These are phyloP conservation scores for Danaus melanippus DNA, from an alignment of 1,140 invertebrate species.

Conservation along the genomic window DNA sequence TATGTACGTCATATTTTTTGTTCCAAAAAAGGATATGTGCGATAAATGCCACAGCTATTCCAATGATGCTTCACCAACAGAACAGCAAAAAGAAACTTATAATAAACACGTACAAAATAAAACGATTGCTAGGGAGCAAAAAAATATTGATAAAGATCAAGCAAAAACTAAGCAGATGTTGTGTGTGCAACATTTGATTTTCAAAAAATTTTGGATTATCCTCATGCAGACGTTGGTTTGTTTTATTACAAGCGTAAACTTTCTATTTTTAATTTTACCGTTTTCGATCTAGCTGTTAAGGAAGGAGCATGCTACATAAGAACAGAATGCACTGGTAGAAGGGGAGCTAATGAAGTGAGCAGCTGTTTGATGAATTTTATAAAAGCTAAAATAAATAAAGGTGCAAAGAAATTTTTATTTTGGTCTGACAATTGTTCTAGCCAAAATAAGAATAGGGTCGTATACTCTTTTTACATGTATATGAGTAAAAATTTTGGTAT, in stretches of 20 bases:
- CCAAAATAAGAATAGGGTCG: conserved; percentile 42
- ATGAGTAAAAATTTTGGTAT: conserved; percentile 18
- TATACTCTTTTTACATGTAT: conserved; percentile 37
- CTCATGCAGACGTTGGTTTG: conserved; percentile 2
- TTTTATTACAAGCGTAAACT: conserved; percentile 8
- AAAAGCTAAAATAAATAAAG: conserved; percentile 5
- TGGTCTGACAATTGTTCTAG: conserved; percentile 44
- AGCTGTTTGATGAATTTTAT: conserved; percentile 25
- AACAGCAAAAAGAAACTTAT: neutral
- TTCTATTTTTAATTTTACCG: neutral
- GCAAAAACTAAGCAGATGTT: conserved; percentile 1
- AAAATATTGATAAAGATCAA: conserved; percentile 4
- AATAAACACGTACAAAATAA: conserved; percentile 9
- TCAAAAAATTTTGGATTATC: conserved; percentile 2
- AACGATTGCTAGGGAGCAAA: conserved; percentile 7
- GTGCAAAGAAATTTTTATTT: conserved; percentile 19
- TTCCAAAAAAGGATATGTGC: conserved; percentile 12
- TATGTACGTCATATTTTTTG: conserved; percentile 3
- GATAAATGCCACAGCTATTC: conserved; percentile 3
- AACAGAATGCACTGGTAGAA: conserved; percentile 19
- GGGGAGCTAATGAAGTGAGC: conserved; percentile 21
- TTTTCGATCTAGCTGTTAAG: conserved; percentile 8
- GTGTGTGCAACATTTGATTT: conserved; percentile 4
- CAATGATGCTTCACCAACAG: neutral
- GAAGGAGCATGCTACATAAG: conserved; percentile 25